These are phyloP conservation scores for Pelvicachromis taeniatus DNA, from an alignment of 2,113 vertebrate species.

Conservation along the genomic window DNA sequence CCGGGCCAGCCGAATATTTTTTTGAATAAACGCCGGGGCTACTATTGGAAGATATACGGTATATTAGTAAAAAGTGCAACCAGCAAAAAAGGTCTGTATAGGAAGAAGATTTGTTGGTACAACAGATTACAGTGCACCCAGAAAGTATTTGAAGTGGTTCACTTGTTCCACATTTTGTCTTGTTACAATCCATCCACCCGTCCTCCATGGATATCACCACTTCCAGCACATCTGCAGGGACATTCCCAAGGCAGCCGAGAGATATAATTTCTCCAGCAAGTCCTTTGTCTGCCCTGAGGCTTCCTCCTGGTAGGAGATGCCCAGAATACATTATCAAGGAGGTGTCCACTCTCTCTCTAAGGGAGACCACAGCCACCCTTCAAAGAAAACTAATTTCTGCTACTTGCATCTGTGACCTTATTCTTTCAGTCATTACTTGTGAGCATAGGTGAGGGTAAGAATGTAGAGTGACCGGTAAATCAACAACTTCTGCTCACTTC, in stretches of 20 bases:
- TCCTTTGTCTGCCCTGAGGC: neutral
- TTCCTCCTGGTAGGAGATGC: neutral
- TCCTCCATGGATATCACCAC: neutral
- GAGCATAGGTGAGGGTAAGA: neutral
- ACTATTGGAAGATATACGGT: too few relatives aligned
- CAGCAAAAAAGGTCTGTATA: neutral
- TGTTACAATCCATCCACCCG: neutral
- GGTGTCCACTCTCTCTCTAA: too few relatives aligned
- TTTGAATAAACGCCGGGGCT: too few relatives aligned
- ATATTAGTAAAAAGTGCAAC: neutral
- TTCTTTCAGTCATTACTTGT: neutral
- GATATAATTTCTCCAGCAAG: neutral
- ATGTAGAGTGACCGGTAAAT: neutral
- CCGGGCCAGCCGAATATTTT: too few relatives aligned
- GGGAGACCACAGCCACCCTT: neutral
- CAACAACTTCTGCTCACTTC: too few relatives aligned
- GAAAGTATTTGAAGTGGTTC: neutral
- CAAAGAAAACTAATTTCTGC: neutral
- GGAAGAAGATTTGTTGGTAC: neutral
- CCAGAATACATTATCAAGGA: neutral
- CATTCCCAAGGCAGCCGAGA: too few relatives aligned
- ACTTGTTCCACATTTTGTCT: neutral
- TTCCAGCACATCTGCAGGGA: neutral
- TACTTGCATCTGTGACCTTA: neutral
- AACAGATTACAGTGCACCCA: neutral